Evolutionary conservation across 2,888 invertebrate genomes (phyloP), one percentile per base, ranked within the genome.

Genomic region (Argyra leucocephala): DNA sequence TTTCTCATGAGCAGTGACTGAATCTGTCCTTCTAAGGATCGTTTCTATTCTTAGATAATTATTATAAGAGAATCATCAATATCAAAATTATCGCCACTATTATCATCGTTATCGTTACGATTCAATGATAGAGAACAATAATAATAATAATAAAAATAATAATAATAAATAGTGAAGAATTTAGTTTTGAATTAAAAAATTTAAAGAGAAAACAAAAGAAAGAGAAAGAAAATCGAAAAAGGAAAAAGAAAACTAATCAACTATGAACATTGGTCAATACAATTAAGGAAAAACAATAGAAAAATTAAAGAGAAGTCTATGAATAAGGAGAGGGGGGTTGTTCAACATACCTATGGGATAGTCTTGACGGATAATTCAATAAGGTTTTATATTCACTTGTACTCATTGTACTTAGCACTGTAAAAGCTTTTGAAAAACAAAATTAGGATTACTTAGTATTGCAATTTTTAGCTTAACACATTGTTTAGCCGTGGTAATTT

Each of bases 11-110:
- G 48, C 1, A 48, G 18, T 48, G 66, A 48, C 48, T 48, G 66
- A 67, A 72, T 73, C 78, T 74, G 74, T 77, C 78, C 78, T 78
- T 78, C 78, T 78, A 78, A 76, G 78, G 78, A 78, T 78, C 75
- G 78, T 76, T 77, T 77, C 78, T 78, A 78, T 78, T 78, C 76
- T 73, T 73, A 75, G 74, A 69, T 6, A 21, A 9, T n/a, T n/a
- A n/a, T n/a, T n/a, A n/a, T 18, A 26, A 31, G n/a, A 61, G 61
- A 61, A 58, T 58, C 18, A 22, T 22, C 58, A 58, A 21, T 58
- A 58, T 22, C 22, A 58, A 18, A 18, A 48, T 48, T n/a, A 48
- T 48, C 48, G 15, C n/a, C 48, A 31, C 31, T 12, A 31, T 31
- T 10, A 31, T 31, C 3, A 31, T 31, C 18, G 48, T 48, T 48